A percentile compares a stretch with the other conserved stretches of the same genome.
These are phyloP conservation scores for Eupithecia abbreviata DNA, from an alignment of 2,888 invertebrate species.

Conservation along the genomic window DNA sequence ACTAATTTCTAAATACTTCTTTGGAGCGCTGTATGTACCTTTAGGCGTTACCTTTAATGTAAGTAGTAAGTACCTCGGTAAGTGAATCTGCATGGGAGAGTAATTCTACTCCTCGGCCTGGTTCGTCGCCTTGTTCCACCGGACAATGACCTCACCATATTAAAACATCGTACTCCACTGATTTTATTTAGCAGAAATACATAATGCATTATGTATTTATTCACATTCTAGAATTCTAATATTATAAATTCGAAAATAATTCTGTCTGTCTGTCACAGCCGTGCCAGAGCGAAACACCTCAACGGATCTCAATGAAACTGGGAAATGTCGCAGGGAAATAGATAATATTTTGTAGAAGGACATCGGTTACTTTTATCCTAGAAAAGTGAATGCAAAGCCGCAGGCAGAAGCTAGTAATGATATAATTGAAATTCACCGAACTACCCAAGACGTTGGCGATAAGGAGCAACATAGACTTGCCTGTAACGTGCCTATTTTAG, in stretches of 20 bases:
- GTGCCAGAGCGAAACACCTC: not conserved
- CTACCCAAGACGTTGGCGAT: constrained; percentile 22
- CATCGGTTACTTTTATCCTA: not conserved
- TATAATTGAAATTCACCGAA: constrained; percentile 21
- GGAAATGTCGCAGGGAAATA: not conserved
- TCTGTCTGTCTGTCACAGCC: not conserved
- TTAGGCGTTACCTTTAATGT: no score
- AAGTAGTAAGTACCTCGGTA: not conserved
- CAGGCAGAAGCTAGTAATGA: not conserved
- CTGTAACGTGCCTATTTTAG: constrained; percentile 28
- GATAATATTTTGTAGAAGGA: not conserved
- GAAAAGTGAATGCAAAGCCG: not conserved
- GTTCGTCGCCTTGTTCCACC: not conserved
- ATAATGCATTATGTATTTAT: not conserved
- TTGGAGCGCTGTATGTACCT: no score
- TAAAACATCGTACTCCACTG: not conserved
- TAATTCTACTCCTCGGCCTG: not conserved
- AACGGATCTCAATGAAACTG: not conserved
- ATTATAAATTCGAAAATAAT: not conserved
- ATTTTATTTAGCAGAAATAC: not conserved
- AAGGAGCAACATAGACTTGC: constrained; percentile 18
- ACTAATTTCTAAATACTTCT: no score
- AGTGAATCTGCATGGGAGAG: not conserved
- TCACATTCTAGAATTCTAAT: not conserved
- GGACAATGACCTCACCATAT: not conserved